Evolutionary conservation across 2,113 vertebrate genomes (phyloP), one percentile per base, ranked within the genome.

Genomic region (Percina caprodes): DNA sequence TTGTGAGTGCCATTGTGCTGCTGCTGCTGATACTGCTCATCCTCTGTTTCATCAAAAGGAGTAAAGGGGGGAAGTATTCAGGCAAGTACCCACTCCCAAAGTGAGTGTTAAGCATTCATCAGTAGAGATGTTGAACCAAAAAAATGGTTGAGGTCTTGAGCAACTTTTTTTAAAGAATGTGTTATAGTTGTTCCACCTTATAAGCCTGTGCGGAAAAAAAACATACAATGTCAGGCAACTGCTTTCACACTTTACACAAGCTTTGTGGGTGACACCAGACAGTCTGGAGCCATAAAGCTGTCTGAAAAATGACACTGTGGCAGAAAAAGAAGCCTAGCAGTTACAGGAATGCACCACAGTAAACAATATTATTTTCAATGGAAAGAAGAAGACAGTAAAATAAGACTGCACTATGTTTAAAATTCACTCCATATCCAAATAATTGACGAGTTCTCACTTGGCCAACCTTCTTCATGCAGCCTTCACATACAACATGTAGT

Each of bases 41-140:
- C 71, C 94, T 97, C 70, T 98, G 96, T 93, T 97, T 97, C 86
- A 96, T 98, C 89, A 97, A 96, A 89, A 96, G 96, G 85, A 97
- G 94, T 92, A 98, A 98, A 91, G 97, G 97, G 3, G 97, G 97
- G 65, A 98, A 98, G 63, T 98, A 98, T 91, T 98, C 97, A 91
- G 97, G 97, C 93, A 92, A 92, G 85, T 74, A 62, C 19, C n/a
- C 21, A 16, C 24, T 2, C 18, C 13, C 18, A 13, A 23, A 0
- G 46, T 21, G 24, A 73, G 1, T 48, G 23, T 30, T 26, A 48
- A 42, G 21, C 5, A 49, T 42, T 63, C 8, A 75, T 42, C 7
- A 33, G 14, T 16, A 35, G 23, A 68, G 14, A 55, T 56, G 16
- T 65, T 69, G 12, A 56, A 68, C 19, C 5, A 60, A 55, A 48